phyloP scores from a whole-genome alignment of 2,797 vertebrate species.

The Galago senegalensis region DNA sequence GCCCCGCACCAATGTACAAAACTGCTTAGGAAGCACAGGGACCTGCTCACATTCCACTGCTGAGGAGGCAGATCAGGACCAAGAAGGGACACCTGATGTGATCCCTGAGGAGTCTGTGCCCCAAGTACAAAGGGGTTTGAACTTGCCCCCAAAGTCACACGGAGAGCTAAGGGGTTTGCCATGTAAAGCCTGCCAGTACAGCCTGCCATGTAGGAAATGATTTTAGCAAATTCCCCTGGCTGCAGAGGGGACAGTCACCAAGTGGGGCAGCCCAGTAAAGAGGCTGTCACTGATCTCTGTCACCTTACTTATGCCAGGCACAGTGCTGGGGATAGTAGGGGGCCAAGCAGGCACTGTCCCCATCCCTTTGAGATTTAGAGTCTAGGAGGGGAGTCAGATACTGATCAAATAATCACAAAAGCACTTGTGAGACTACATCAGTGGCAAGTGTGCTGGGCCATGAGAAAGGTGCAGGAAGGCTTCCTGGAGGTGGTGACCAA shows the following conservation, averaged over 20 bases:
- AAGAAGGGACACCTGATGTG: not conserved
- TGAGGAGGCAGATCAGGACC: not conserved
- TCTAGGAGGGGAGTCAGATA: not conserved
- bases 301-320: not conserved
- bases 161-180: fast-evolving
- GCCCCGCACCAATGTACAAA: fast-evolving
- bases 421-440: fast-evolving
- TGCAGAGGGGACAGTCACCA: fast-evolving
- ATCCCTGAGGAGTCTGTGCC: not conserved
- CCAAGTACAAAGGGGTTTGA: too few species aligned
- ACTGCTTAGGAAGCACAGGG: fast-evolving
- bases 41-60: fast-evolving
- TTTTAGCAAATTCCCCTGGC: not conserved
- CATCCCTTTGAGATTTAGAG: not conserved
- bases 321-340: not conserved
- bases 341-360: not conserved
- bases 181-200: too few species aligned
- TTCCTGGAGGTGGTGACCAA: not conserved
- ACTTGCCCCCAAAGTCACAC: fast-evolving
- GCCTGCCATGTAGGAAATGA: not conserved
- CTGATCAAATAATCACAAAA: too few species aligned
- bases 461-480: not conserved
- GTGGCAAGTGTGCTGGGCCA: not conserved
- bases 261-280: not conserved
- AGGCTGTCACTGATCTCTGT: not conserved